Conservation (phyloP, 2,113 vertebrate species). For the Apaloderma vittatum region DNA sequence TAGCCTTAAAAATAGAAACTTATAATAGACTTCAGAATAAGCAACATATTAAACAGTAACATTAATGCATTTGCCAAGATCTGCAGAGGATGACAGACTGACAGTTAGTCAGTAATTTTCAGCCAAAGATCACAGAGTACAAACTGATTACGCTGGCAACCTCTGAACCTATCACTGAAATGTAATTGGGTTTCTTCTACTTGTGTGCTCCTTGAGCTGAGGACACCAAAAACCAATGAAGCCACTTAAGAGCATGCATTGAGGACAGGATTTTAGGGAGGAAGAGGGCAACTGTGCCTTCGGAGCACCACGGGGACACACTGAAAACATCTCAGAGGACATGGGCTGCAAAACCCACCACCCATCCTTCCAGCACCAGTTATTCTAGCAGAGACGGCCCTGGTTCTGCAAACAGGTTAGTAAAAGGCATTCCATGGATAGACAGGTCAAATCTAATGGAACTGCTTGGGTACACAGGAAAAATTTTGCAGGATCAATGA, state of each 20-base stretch:
- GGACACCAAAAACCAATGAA: neutral
- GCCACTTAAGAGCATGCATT: neutral
- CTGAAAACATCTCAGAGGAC: no score
- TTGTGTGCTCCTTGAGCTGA: neutral
- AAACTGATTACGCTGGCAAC: neutral
- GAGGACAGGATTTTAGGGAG: neutral
- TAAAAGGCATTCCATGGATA: neutral
- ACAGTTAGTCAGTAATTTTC: neutral
- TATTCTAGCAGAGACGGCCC: neutral
- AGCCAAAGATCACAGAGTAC: neutral
- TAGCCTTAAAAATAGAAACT: conserved; percentile 54
- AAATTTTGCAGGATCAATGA: neutral
- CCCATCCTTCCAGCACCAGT: neutral
- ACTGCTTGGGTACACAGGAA: neutral
- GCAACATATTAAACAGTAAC: neutral
- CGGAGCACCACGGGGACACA: neutral
- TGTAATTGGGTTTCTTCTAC: neutral
- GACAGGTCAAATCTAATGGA: neutral
- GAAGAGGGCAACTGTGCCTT: neutral
- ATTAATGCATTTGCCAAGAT: neutral
- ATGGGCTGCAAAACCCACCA: neutral
- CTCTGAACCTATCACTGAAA: neutral
- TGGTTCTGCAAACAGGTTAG: fast-evolving
- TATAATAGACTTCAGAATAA: neutral
- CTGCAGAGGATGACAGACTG: neutral